Evolutionary conservation across 2,888 invertebrate genomes (phyloP).

Genomic region (Neoscelio sp.): DNA sequence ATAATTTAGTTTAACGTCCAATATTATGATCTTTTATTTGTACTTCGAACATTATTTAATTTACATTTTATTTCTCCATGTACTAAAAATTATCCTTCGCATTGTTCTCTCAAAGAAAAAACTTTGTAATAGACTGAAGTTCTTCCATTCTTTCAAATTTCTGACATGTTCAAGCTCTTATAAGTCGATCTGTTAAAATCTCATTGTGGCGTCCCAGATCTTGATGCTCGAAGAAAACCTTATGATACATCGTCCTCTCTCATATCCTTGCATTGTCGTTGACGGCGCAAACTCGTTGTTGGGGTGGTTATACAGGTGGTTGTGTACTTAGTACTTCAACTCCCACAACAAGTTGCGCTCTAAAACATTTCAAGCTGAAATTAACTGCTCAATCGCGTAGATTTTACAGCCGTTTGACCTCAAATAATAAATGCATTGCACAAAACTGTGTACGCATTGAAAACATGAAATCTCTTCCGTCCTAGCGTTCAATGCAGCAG

Average conservation of each 20-base stretch:
- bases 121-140: no score
- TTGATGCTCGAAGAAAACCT: neutral
- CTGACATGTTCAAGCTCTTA: no score
- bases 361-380: conserved; percentile 47
- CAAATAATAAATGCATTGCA: conserved; percentile 43
- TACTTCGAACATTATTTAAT: no score
- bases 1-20: no score
- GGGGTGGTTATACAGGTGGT: conserved; percentile 55
- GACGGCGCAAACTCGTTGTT: conserved; percentile 55
- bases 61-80: no score
- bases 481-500: conserved; percentile 10
- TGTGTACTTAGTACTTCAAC: conserved; percentile 51
- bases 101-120: no score
- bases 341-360: conserved; percentile 50
- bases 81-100: no score
- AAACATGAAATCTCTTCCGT: conserved; percentile 7
- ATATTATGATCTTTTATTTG: no score
- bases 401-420: conserved; percentile 36
- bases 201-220: no score
- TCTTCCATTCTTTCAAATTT: no score
- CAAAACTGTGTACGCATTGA: conserved; percentile 14
- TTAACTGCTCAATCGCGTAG: conserved; percentile 55
- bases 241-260: conserved; percentile 19
- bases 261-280: conserved; percentile 43
- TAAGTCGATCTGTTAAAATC: no score